phyloP scores from a whole-genome alignment of 1,140 invertebrate species.

The Drosophila pallidifrons region DNA sequence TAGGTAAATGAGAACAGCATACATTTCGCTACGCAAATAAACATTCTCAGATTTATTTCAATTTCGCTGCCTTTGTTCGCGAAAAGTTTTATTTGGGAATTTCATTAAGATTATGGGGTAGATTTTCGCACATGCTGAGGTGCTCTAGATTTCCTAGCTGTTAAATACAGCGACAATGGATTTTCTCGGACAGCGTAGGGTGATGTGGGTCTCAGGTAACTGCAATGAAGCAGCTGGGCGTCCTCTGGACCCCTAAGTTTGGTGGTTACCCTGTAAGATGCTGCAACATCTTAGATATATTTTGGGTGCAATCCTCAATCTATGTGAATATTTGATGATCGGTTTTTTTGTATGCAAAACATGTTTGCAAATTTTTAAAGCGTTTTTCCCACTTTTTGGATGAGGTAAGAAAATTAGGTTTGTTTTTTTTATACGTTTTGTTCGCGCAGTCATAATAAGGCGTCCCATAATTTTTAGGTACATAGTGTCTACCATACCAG shows the following conservation, averaged over 20 bases:
- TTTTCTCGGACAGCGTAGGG: conserved; percentile 41
- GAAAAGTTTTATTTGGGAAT: conserved; percentile 51
- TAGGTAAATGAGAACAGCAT: conserved; percentile 36
- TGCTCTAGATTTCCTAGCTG: conserved; percentile 38
- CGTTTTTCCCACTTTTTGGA: conserved; percentile 37
- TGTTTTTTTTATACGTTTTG: conserved; percentile 55
- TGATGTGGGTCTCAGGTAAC: conserved; percentile 55
- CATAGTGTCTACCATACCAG: conserved; percentile 40
- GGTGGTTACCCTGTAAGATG: conserved; percentile 51
- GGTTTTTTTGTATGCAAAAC: conserved; percentile 77
- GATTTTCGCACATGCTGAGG: conserved; percentile 70
- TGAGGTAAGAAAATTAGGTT: conserved; percentile 41
- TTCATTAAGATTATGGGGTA: conserved; percentile 71
- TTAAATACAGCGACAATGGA: conserved; percentile 46
- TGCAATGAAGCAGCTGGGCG: conserved; percentile 62
- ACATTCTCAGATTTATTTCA: conserved; percentile 53
- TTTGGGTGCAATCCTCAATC: conserved; percentile 15
- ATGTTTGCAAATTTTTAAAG: conserved; percentile 82
- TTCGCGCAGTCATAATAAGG: conserved; percentile 74
- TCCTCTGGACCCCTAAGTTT: conserved; percentile 17
- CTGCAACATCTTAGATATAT: conserved; percentile 34
- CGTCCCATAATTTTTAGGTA: conserved; percentile 62
- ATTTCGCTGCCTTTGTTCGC: conserved; percentile 50
- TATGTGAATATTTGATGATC: conserved; percentile 73
- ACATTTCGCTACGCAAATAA: conserved; percentile 82